These are phyloP conservation scores for Congeria kusceri DNA, from an alignment of 2,888 invertebrate species.

Conservation along the genomic window DNA sequence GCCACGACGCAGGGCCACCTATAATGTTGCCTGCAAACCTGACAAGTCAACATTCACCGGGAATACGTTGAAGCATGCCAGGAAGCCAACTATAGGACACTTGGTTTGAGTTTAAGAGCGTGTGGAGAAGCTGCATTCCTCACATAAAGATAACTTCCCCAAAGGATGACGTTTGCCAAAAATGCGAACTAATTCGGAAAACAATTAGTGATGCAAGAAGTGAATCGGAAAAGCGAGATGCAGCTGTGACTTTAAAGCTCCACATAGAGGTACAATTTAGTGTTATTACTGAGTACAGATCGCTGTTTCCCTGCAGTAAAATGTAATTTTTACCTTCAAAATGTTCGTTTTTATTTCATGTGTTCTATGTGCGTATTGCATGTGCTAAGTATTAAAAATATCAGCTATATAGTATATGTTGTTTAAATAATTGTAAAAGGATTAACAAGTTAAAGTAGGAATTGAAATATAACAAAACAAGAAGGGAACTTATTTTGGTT, in stretches of 20 bases:
- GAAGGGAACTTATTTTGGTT: no score
- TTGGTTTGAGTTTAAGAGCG: slow-evolving; percentile 3
- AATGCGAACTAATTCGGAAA: slow-evolving; percentile 1
- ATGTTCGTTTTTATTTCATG: no score
- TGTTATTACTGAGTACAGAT: no score
- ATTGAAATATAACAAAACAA: no score
- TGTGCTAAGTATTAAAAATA: no score
- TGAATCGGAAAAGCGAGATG: background rate
- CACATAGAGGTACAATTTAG: no score
- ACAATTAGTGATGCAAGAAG: background rate
- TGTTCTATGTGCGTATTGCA: no score
- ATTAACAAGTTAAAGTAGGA: no score
- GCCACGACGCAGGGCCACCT: slow-evolving; percentile 8
- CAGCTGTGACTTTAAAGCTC: background rate
- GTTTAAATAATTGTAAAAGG: no score
- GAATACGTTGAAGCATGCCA: background rate
- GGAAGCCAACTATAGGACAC: background rate
- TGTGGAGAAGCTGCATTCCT: background rate
- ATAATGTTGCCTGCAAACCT: background rate
- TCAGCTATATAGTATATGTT: no score
- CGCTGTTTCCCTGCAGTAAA: no score
- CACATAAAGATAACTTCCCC: slow-evolving; percentile 1
- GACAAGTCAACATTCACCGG: background rate
- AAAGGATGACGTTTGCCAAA: slow-evolving; percentile 13
- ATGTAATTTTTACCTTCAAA: no score